phyloP scores from a whole-genome alignment of 2,113 vertebrate genomes.

The Monarcha castaneiventris region DNA sequence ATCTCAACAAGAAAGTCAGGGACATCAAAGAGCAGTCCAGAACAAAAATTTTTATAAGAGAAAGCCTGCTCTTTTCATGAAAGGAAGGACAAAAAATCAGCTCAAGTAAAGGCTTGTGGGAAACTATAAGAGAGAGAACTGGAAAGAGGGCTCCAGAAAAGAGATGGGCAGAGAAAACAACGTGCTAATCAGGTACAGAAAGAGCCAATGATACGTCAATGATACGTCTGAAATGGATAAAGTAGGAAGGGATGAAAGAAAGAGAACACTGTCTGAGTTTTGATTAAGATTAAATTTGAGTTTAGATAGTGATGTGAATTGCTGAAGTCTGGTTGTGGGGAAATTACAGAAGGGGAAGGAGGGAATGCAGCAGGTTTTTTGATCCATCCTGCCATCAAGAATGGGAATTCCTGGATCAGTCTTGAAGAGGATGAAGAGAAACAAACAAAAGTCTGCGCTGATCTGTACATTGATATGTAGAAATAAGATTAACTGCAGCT shows the following conservation, averaged over 20 bases:
- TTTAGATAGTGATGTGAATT: neutral
- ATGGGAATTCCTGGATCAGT: neutral
- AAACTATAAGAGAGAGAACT: neutral
- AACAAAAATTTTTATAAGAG: neutral
- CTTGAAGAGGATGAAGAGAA: neutral
- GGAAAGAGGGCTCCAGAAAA: neutral
- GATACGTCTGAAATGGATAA: neutral
- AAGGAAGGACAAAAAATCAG: neutral
- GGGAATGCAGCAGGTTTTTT: neutral
- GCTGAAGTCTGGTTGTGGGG: neutral
- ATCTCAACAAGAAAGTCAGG: neutral
- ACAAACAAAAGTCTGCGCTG: slow-evolving; percentile 2
- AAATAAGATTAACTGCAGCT: slow-evolving; percentile 55
- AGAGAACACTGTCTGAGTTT: neutral
- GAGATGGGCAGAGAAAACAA: neutral
- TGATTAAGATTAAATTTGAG: neutral
- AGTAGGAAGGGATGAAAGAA: neutral
- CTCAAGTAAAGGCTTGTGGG: neutral
- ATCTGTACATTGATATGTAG: slow-evolving; percentile 15
- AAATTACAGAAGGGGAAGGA: neutral
- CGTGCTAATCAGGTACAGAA: neutral
- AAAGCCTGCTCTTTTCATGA: neutral
- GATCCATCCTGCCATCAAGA: neutral
- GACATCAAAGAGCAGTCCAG: neutral
- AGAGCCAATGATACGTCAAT: neutral